These are phyloP conservation scores for Cylas formicarius DNA, from an alignment of 1,140 invertebrate species.

Conservation along the genomic window DNA sequence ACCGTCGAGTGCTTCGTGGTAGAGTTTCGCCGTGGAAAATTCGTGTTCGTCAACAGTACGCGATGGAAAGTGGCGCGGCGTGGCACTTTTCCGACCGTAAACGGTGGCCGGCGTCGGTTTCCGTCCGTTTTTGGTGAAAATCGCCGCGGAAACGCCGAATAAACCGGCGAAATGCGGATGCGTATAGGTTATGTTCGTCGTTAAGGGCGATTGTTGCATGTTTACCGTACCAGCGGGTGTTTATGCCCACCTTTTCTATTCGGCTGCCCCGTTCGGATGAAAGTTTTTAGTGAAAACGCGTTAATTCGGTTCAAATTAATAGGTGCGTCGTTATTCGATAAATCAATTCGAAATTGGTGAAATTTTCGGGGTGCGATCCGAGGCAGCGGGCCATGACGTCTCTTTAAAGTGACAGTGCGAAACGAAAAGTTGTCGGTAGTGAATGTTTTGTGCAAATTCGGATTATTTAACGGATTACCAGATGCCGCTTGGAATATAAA, in stretches of 20 bases:
- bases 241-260: no score
- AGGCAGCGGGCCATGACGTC: constrained; percentile 1
- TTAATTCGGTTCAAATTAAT: no score
- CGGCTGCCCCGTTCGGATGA: no score
- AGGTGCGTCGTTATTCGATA: no score
- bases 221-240: constrained; percentile 14
- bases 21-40: constrained; percentile 24
- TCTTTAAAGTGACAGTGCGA: constrained; percentile 12
- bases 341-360: no score
- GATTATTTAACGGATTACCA: no score
- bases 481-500: no score
- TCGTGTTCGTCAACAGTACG: constrained; percentile 21
- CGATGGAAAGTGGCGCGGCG: constrained; percentile 16
- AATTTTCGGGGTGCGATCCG: no score
- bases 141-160: constrained; percentile 11
- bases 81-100: constrained; percentile 1
- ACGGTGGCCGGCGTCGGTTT: constrained; percentile 2
- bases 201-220: constrained; percentile 31
- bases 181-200: constrained; percentile 33
- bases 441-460: constrained; percentile 12
- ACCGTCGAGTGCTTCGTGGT: constrained; percentile 33
- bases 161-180: constrained; percentile 27
- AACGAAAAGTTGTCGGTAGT: constrained; percentile 12
- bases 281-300: no score
- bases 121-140: constrained; percentile 9